Evolutionary conservation across 1,140 invertebrate species (phyloP).

Genomic region (Euura lappo): DNA sequence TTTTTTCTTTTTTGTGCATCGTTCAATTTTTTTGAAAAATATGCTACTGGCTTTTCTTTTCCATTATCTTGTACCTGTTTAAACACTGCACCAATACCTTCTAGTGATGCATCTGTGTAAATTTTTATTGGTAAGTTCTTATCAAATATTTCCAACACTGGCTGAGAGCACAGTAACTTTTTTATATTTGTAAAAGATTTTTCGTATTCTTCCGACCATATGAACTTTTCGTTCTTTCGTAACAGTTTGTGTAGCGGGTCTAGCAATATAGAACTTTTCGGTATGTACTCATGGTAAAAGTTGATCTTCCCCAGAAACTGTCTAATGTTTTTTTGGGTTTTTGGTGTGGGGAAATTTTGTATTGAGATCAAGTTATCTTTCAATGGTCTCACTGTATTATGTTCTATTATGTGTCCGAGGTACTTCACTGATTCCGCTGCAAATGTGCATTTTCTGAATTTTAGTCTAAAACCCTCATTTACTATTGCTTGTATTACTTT

Average conservation of each 20-base stretch:
- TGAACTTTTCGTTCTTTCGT: slow-evolving; percentile 29
- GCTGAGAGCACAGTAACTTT: slow-evolving; percentile 20
- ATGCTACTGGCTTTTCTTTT: slow-evolving; percentile 17
- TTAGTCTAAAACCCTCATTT: slow-evolving; percentile 15
- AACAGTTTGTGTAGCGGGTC: slow-evolving; percentile 34
- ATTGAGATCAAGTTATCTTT: slow-evolving; percentile 36
- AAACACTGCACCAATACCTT: slow-evolving; percentile 16
- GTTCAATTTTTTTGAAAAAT: too few relatives aligned
- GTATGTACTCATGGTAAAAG: slow-evolving; percentile 33
- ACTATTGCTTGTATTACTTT: slow-evolving; percentile 29
- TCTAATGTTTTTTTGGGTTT: slow-evolving; percentile 28
- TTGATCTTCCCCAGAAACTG: slow-evolving; percentile 34
- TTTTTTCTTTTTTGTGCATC: too few relatives aligned
- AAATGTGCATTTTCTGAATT: slow-evolving; percentile 24
- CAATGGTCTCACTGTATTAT: slow-evolving; percentile 31
- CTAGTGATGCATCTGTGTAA: slow-evolving; percentile 21
- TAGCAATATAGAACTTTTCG: slow-evolving; percentile 26
- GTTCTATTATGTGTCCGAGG: slow-evolving; percentile 34
- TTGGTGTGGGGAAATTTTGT: slow-evolving; percentile 27
- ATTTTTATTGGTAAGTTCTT: slow-evolving; percentile 16
- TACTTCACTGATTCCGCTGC: slow-evolving; percentile 32
- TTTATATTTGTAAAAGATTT: slow-evolving; percentile 15
- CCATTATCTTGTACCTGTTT: slow-evolving; percentile 14
- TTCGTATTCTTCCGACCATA: slow-evolving; percentile 21
- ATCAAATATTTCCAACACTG: slow-evolving; percentile 21